Percentiles rank a stretch among this genome's conserved stretches.
Evolutionary conservation across 1,140 invertebrate species (phyloP).

Genomic region (Gonioctena quinquepunctata): DNA sequence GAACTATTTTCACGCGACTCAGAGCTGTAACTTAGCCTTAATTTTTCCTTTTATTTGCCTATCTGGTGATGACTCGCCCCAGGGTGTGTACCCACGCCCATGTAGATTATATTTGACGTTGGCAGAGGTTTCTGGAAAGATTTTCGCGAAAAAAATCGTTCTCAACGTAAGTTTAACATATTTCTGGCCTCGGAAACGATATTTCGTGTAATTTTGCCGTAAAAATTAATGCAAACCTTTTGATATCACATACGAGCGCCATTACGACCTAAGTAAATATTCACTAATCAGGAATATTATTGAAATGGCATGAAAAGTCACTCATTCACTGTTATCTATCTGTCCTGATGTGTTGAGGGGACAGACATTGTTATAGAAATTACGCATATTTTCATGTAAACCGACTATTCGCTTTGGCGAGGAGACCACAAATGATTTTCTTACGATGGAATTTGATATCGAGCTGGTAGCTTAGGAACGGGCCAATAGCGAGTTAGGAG

Average conservation of each 20-base stretch:
- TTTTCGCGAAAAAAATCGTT: slow-evolving; percentile 24
- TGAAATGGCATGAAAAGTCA: slow-evolving; percentile 54
- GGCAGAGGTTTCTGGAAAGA: background rate
- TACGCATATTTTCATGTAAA: slow-evolving; percentile 51
- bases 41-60: background rate
- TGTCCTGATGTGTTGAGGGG: slow-evolving; percentile 49
- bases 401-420: slow-evolving; percentile 55
- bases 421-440: slow-evolving; percentile 55
- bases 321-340: slow-evolving; percentile 55
- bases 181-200: slow-evolving; percentile 47
- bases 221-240: slow-evolving; percentile 56
- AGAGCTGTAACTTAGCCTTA: slow-evolving; percentile 7
- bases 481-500: slow-evolving; percentile 21
- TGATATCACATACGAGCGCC: slow-evolving; percentile 54
- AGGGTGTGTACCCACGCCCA: slow-evolving; percentile 22
- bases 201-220: slow-evolving; percentile 43
- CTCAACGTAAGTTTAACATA: slow-evolving; percentile 47
- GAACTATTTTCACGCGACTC: background rate
- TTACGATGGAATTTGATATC: slow-evolving; percentile 31
- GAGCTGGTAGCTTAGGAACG: slow-evolving; percentile 34
- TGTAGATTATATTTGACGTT: slow-evolving; percentile 9
- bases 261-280: slow-evolving; percentile 52
- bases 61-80: slow-evolving; percentile 5
- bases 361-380: slow-evolving; percentile 44
- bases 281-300: slow-evolving; percentile 52